These are phyloP conservation scores for Stichopus chloronotus DNA, from an alignment of 35 echinoderm and acorn worm species.

Conservation along the genomic window DNA sequence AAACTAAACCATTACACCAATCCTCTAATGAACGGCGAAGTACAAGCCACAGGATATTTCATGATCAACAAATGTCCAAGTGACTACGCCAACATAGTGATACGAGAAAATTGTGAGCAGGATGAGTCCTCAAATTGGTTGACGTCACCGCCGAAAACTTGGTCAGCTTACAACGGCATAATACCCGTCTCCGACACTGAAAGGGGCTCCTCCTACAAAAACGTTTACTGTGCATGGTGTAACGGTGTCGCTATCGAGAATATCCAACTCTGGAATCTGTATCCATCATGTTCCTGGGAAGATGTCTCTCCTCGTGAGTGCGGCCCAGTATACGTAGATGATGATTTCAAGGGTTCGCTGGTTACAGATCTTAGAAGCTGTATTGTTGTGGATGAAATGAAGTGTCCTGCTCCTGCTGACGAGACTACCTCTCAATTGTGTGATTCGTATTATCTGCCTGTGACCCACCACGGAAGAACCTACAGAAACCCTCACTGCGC, in stretches of 20 bases:
- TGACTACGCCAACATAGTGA: not conserved
- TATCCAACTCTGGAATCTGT: not conserved
- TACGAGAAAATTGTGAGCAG: not conserved
- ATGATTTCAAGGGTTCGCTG: not conserved
- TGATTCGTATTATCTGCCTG: slow-evolving; percentile 19
- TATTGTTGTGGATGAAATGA: not conserved
- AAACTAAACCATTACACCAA: not conserved
- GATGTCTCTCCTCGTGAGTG: not conserved
- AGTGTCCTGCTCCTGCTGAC: not conserved
- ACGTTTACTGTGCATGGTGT: slow-evolving; percentile 32
- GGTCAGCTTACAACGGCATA: not conserved
- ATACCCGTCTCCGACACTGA: not conserved
- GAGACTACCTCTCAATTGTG: not conserved
- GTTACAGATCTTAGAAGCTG: not conserved
- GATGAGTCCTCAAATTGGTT: not conserved
- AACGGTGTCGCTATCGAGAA: not conserved
- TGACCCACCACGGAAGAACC: not conserved
- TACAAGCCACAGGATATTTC: not conserved
- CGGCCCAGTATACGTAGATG: not conserved
- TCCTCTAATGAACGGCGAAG: not conserved
- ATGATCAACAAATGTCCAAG: slow-evolving; percentile 7
- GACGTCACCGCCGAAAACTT: not conserved
- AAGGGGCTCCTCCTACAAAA: slow-evolving; percentile 15
- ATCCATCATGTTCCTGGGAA: not conserved
- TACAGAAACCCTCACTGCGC: slow-evolving; percentile 22